Base-by-base conservation (phyloP, 2,113 vertebrate genomes). In the Ellobius talpinus region DNA sequence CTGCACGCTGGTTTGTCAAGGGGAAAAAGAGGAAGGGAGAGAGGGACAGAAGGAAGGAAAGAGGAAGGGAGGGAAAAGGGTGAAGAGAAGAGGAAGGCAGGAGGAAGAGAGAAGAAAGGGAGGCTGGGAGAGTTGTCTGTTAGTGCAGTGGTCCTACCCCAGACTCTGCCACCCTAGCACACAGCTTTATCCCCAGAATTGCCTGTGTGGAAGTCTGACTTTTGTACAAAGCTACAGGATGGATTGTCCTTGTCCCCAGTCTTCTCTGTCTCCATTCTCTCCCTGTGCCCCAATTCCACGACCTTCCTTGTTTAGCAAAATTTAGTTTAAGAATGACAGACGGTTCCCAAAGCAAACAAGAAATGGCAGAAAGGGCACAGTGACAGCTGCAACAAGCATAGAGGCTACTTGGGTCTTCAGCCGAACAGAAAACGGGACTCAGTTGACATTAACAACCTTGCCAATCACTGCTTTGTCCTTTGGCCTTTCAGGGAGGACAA, bases 381-480 rank as follows among this genome's bases (percentile, higher is more conserved):
- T 1, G 84, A 74, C 63, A 89, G 88, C 42, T 36, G 0, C 1
- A 14, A 72, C 78, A 17, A 72, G 31, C 79, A 58, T 0, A 29
- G n/a, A 11, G 3, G 3, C 36, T 36, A 24, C 63, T 84, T 42
- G 47, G 90, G 81, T 68, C 63, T 91, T 72, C 36, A 86, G 63
- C 66, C 13, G 16, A 65, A 85, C 47, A 55, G 39, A 33, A 61
- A 96, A 65, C 2, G 68, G 58, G 55, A 55, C 42, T 74, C 81
- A 0, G 0, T 8, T 92, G 93, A 95, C 85, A 81, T 95, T 88
- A 93, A 55, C 50, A 95, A 55, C 45, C 63, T 77, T 86, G 93
- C 85, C 95, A 96, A 81, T 95, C 93, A 90, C 70, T 39, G 42
- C 95, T 90, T 11, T 13, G 73, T 45, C 88, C 79, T 66, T 39